Conservation (phyloP, 2,113 vertebrate species). For the Hemichromis elongatus region DNA sequence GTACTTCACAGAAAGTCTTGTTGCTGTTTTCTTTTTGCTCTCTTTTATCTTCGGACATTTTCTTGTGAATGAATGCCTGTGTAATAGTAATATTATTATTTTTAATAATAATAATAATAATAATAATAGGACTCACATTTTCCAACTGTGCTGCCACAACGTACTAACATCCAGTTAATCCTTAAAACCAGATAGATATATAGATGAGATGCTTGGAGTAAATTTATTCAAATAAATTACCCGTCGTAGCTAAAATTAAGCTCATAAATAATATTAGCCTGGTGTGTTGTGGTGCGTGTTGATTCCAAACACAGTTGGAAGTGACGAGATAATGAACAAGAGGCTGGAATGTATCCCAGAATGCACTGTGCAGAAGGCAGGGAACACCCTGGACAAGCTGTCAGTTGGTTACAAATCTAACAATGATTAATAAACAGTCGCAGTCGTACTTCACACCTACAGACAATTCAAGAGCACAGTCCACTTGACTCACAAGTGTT, state of each 20-base stretch:
- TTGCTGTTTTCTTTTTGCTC: constrained; percentile 30
- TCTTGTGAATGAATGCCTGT: neutral
- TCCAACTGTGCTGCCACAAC: neutral
- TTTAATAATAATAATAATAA: neutral
- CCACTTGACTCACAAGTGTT: constrained; percentile 29
- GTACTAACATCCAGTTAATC: neutral
- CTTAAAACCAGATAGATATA: neutral
- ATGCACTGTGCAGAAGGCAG: constrained; percentile 48
- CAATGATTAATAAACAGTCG: constrained; percentile 37
- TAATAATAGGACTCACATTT: neutral
- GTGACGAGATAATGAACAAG: constrained; percentile 5
- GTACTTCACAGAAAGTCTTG: constrained; percentile 77
- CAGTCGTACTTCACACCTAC: constrained; percentile 34
- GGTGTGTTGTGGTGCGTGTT: neutral
- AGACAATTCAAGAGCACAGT: neutral
- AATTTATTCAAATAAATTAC: neutral
- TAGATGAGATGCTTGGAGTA: neutral
- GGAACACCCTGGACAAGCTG: constrained; percentile 38
- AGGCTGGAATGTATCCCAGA: constrained; percentile 45
- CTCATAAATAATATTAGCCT: constrained; percentile 18
- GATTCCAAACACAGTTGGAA: constrained; percentile 29
- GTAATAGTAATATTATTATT: neutral
- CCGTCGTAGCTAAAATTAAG: neutral
- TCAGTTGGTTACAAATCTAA: constrained; percentile 31
- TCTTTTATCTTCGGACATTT: neutral